phyloP scores from a whole-genome alignment of 2,888 invertebrate species.

The Phyllotreta cruciferae region DNA sequence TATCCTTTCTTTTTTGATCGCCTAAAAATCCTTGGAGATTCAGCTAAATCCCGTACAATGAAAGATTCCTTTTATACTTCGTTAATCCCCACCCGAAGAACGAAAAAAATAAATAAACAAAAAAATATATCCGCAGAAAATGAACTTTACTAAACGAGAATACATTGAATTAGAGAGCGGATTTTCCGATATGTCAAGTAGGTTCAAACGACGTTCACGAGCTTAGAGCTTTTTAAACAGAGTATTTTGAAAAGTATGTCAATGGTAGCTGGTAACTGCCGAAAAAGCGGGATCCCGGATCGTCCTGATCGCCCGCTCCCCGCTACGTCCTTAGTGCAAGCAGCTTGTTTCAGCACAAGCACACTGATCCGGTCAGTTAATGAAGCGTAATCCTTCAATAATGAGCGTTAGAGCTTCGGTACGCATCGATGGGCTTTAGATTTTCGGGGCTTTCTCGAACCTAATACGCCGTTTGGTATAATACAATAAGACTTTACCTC shows the following conservation, averaged over 20 bases:
- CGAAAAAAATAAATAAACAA: no score
- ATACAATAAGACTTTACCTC: not conserved
- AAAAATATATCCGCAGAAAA: no score
- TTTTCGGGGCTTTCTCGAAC: constrained; percentile 28
- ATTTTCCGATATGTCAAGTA: constrained; percentile 24
- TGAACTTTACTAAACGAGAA: not conserved
- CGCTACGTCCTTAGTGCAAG: constrained; percentile 30
- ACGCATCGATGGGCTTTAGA: constrained; percentile 49
- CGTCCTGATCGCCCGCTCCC: constrained; percentile 10
- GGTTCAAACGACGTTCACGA: constrained; percentile 12
- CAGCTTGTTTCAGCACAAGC: constrained; percentile 41
- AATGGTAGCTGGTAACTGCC: constrained; percentile 13
- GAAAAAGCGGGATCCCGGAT: constrained; percentile 13
- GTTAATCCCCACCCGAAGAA: no score
- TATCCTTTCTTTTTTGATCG: no score
- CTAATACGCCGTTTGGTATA: constrained; percentile 19
- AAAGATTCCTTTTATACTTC: no score
- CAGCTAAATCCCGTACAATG: no score
- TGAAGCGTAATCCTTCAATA: constrained; percentile 59
- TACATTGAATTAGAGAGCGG: not conserved
- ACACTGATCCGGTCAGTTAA: constrained; percentile 57
- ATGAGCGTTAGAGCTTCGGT: constrained; percentile 51
- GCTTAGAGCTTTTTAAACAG: constrained; percentile 21
- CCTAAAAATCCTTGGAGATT: no score
- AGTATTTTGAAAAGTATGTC: constrained; percentile 21